phyloP scores from a whole-genome alignment of 2,797 vertebrate genomes.

The Salmo trutta region DNA sequence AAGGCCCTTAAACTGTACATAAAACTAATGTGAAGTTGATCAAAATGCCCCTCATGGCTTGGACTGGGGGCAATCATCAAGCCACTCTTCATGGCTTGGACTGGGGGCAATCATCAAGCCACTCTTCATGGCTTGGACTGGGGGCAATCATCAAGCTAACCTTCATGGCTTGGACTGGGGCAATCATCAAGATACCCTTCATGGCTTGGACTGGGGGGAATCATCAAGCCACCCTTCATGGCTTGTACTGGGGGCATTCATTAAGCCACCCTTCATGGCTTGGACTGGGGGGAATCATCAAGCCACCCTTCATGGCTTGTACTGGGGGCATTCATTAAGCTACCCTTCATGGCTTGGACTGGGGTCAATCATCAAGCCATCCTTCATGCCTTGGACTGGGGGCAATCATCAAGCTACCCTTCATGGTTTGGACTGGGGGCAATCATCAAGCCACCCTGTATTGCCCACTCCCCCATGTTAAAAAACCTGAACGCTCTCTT shows the following conservation, averaged over 20 bases:
- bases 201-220: constrained; percentile 43
- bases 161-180: constrained; percentile 50
- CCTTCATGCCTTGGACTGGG: constrained; percentile 58
- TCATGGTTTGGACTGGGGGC: constrained; percentile 50
- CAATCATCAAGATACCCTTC: constrained; percentile 41
- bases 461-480: neutral
- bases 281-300: constrained; percentile 22
- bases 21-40: neutral
- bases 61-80: constrained; percentile 17
- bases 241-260: too few relatives aligned
- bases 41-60: constrained; percentile 60
- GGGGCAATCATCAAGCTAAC: constrained; percentile 28
- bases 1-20: neutral
- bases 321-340: too few relatives aligned
- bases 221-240: too few relatives aligned
- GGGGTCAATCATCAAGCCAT: neutral
- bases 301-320: too few relatives aligned
- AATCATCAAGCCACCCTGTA: constrained; percentile 31
- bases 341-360: too few relatives aligned
- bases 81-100: constrained; percentile 56
- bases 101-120: constrained; percentile 36
- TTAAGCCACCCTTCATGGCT: too few relatives aligned
- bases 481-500: constrained; percentile 15
- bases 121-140: constrained; percentile 51
- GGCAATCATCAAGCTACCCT: constrained; percentile 27